A percentile compares a stretch with the other conserved stretches of the same genome.
Evolutionary conservation across 2,113 vertebrate genomes (phyloP).

Genomic region (Heptranchias perlo): DNA sequence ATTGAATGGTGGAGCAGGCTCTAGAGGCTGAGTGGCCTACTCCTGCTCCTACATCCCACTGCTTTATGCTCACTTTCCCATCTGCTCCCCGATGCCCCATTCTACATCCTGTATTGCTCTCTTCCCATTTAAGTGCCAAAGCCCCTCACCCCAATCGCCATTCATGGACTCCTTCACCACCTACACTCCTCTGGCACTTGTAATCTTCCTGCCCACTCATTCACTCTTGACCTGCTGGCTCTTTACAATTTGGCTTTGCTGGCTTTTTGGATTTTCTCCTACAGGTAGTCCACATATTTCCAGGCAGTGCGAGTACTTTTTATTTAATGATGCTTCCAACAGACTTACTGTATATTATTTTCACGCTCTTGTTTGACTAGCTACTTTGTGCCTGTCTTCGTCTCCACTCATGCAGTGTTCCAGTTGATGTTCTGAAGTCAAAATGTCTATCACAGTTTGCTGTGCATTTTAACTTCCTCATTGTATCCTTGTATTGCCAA

Average conservation of each 20-base stretch:
- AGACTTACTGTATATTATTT: background rate
- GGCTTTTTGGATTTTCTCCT: background rate
- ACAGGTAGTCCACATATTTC: background rate
- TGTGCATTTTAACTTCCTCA: background rate
- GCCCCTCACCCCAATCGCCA: background rate
- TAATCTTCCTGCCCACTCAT: background rate
- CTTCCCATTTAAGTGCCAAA: no score
- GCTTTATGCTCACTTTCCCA: no score
- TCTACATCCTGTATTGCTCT: no score
- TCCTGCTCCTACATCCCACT: no score
- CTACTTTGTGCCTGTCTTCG: background rate
- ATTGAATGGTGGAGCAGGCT: no score
- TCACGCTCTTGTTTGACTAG: background rate
- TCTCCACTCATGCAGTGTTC: background rate
- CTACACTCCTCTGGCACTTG: background rate
- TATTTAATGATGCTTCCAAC: background rate
- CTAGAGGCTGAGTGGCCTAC: no score
- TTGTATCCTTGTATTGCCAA: background rate
- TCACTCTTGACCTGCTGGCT: background rate
- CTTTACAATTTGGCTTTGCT: background rate
- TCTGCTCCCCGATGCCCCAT: no score
- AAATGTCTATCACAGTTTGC: background rate
- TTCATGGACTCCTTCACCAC: background rate
- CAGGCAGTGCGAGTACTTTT: background rate
- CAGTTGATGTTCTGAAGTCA: background rate